These are phyloP conservation scores for Cantharis lateralis DNA, from an alignment of 2,888 invertebrate genomes.

Conservation along the genomic window DNA sequence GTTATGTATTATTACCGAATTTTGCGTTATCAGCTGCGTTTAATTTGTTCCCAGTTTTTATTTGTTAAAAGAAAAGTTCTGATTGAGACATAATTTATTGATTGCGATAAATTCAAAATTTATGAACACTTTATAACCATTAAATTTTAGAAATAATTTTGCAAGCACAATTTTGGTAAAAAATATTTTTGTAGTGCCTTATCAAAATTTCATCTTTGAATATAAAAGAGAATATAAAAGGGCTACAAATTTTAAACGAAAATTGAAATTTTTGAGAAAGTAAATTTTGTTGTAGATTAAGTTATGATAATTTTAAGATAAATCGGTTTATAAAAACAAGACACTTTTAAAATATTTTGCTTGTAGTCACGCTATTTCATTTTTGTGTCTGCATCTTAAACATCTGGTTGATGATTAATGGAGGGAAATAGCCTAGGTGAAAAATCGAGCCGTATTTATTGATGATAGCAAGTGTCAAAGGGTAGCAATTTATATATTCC, in stretches of 20 bases:
- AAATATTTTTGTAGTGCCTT: neutral
- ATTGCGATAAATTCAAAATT: neutral
- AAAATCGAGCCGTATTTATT: conserved; percentile 46
- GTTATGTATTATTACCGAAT: conserved; percentile 15
- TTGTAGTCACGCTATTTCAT: conserved; percentile 30
- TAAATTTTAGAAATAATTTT: neutral
- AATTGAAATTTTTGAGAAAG: neutral
- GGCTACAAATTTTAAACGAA: neutral
- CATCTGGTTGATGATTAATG: conserved; percentile 45
- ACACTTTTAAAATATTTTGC: conserved; percentile 18
- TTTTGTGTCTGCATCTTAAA: conserved; percentile 33
- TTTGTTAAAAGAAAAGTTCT: neutral
- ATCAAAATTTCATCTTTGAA: neutral
- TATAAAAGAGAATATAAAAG: neutral
- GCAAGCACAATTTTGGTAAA: neutral
- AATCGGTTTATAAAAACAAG: conserved; percentile 16
- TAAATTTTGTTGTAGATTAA: neutral
- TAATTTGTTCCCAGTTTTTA: neutral
- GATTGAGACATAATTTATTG: neutral
- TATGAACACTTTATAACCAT: neutral
- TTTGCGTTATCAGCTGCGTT: conserved; percentile 15
- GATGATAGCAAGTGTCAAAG: conserved; percentile 47
- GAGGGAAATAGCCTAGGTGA: conserved; percentile 40
- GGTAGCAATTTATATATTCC: conserved; percentile 46
- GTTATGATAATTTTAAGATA: conserved; percentile 19